Evolutionary conservation across 2,113 vertebrate genomes (phyloP).

Genomic region (Micronisus gabar): DNA sequence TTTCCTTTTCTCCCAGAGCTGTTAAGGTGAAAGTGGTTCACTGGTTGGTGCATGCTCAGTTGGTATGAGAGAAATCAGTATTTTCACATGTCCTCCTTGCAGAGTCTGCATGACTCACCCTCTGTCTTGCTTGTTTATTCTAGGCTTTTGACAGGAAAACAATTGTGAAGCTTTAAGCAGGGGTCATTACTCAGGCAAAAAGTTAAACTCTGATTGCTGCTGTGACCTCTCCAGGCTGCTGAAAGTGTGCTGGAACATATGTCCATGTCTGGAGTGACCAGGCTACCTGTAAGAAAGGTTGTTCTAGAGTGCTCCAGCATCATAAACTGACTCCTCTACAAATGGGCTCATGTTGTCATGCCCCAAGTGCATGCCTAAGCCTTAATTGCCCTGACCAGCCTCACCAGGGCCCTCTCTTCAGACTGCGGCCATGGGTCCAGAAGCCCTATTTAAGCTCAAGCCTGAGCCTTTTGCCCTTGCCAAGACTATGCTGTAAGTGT

Average conservation of each 20-base stretch:
- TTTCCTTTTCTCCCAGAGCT: background rate
- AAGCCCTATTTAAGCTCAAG: background rate
- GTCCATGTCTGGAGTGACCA: background rate
- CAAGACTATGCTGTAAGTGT: background rate
- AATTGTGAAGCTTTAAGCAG: background rate
- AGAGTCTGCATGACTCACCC: background rate
- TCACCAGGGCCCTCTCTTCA: background rate
- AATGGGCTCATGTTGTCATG: background rate
- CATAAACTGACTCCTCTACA: background rate
- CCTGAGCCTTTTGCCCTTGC: background rate
- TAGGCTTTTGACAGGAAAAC: background rate
- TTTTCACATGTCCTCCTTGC: background rate
- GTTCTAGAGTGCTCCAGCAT: background rate
- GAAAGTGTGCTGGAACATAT: background rate
- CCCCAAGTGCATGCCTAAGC: background rate
- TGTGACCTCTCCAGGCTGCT: background rate
- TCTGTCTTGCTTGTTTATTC: background rate
- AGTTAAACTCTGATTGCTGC: background rate
- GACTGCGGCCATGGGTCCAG: background rate
- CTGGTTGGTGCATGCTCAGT: background rate
- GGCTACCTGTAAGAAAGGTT: background rate
- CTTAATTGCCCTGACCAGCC: background rate
- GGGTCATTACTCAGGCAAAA: background rate
- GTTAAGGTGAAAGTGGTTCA: background rate
- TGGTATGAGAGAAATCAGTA: fast-evolving